A percentile compares a stretch with the other conserved stretches of the same genome.
Evolutionary conservation across 2,888 invertebrate genomes (phyloP).

Genomic region (Dendrolimus houi): DNA sequence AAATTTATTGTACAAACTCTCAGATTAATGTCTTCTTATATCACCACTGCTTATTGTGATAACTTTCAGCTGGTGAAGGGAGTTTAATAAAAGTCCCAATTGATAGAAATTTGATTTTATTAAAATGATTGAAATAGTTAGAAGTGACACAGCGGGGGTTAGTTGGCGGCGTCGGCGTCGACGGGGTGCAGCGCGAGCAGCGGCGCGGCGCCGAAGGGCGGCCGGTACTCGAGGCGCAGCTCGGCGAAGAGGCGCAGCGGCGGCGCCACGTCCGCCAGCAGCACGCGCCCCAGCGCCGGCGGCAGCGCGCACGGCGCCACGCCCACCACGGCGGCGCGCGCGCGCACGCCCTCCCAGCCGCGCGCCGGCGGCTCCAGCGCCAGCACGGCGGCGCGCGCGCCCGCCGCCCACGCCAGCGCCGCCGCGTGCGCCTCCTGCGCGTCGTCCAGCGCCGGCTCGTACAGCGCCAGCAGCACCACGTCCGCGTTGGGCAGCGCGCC

Average conservation of each 20-base stretch:
- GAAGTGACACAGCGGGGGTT: not conserved
- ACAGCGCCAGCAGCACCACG: conserved; percentile 41
- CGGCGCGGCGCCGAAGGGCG: conserved; percentile 80
- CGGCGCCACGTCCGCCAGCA: conserved; percentile 90
- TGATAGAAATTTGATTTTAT: too few species aligned
- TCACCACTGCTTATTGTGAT: too few species aligned
- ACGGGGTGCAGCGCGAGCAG: conserved; percentile 57
- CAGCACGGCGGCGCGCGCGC: conserved; percentile 15
- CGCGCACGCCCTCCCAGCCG: conserved; percentile 78
- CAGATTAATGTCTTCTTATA: too few species aligned
- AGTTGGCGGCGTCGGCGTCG: conserved; percentile 27
- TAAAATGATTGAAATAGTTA: too few species aligned
- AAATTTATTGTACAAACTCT: too few species aligned
- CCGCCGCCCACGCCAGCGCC: conserved; percentile 44
- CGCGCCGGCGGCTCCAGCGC: conserved; percentile 12
- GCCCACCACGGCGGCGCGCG: conserved; percentile 27
- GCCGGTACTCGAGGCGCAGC: conserved; percentile 85
- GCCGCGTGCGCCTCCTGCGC: conserved; percentile 16
- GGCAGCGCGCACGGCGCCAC: conserved; percentile 46
- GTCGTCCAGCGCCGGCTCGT: conserved; percentile 28
- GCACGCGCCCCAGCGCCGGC: conserved; percentile 73
- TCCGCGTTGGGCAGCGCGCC: conserved; percentile 31
- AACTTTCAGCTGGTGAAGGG: too few species aligned
- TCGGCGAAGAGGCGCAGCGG: conserved; percentile 83
- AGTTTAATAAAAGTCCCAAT: too few species aligned